Percentiles rank a stretch among this genome's conserved stretches.
Conservation (phyloP, 64 coral and sea anemone genomes). For the Dendrophyllia cribrosa region DNA sequence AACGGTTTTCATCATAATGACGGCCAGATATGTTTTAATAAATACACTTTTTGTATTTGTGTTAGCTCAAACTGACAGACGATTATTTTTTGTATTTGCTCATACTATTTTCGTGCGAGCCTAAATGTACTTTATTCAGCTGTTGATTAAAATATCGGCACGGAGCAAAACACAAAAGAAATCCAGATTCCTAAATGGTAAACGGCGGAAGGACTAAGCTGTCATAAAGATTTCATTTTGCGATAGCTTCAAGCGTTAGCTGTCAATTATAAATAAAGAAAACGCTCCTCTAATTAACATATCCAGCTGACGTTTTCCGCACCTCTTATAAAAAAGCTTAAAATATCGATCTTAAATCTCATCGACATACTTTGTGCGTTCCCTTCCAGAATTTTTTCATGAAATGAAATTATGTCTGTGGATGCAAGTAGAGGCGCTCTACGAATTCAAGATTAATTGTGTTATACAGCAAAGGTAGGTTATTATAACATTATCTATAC, state of each 20-base stretch:
- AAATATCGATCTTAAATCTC: background rate
- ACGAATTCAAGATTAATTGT: too few relatives aligned
- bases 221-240: slow-evolving; percentile 20
- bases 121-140: background rate
- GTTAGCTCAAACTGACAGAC: background rate
- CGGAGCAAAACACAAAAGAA: background rate
- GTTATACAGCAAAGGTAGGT: too few relatives aligned
- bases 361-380: background rate
- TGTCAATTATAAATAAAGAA: background rate
- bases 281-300: background rate
- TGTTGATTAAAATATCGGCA: background rate
- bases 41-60: too few relatives aligned
- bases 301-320: background rate
- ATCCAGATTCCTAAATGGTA: background rate
- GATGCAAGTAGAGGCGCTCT: too few relatives aligned
- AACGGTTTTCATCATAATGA: too few relatives aligned
- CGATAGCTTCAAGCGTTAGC: background rate
- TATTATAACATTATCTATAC: too few relatives aligned
- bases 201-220: background rate
- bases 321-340: background rate
- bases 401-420: too few relatives aligned
- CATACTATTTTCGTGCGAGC: background rate
- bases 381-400: background rate
- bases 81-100: background rate
- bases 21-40: too few relatives aligned